Percentiles rank a stretch among this genome's conserved stretches.
Conservation (phyloP, 2,113 vertebrate species). For the Indicator indicator region DNA sequence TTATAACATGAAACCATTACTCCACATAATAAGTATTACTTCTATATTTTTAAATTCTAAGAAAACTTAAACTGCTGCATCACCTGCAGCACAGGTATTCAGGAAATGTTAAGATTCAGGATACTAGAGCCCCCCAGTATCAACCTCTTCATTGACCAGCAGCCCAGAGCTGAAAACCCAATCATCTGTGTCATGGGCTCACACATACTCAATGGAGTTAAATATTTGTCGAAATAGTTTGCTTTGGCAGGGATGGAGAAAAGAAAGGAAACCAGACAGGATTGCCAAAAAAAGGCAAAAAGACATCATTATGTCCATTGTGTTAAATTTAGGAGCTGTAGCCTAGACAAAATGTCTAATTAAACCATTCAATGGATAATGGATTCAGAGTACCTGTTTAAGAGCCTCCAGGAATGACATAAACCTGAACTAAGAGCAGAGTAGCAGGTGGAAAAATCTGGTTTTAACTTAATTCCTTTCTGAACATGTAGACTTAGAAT, state of each 20-base stretch:
- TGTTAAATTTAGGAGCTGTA: background rate
- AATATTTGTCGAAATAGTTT: background rate
- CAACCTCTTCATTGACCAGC: background rate
- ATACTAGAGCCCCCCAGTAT: background rate
- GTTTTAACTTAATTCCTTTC: background rate
- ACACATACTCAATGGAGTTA: background rate
- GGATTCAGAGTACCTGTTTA: background rate
- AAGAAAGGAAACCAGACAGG: background rate
- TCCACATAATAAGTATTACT: background rate
- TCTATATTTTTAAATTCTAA: background rate
- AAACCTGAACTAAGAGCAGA: background rate
- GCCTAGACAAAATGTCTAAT: background rate
- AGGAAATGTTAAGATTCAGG: background rate
- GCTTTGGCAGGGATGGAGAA: background rate
- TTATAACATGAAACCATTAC: background rate
- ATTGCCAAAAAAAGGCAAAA: background rate
- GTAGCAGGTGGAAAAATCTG: background rate
- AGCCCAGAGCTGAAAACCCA: background rate
- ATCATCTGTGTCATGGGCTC: background rate
- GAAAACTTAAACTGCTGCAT: background rate
- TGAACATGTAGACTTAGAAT: background rate
- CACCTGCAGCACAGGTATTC: background rate
- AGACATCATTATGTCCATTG: background rate
- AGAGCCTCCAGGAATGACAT: background rate
- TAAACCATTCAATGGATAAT: background rate